Percentiles rank a stretch among this genome's conserved stretches.
Conservation (phyloP, 2,113 vertebrate genomes). For the Tautogolabrus adspersus region DNA sequence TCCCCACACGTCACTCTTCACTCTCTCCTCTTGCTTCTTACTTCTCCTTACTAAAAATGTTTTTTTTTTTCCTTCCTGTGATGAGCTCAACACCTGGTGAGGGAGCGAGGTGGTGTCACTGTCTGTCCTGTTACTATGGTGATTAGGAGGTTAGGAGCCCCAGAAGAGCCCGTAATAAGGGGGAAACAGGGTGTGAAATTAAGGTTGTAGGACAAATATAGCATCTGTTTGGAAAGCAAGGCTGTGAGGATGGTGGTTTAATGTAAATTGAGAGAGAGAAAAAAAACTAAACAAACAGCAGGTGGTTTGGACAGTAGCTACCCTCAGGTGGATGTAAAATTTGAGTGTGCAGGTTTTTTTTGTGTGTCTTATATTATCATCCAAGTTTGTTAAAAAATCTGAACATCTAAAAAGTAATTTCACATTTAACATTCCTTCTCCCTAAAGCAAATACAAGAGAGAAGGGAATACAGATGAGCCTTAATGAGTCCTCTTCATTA, state of each 20-base stretch:
- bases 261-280: constrained; percentile 59
- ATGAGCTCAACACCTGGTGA: constrained; percentile 72
- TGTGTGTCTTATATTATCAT: background rate
- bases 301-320: constrained; percentile 50
- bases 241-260: constrained; percentile 49
- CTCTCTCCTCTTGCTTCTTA: constrained; percentile 33
- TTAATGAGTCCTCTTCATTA: constrained; percentile 18
- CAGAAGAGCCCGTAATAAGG: constrained; percentile 68
- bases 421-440: background rate
- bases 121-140: constrained; percentile 74
- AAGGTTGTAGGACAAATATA: constrained; percentile 75
- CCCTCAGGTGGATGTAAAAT: constrained; percentile 40
- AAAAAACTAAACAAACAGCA: constrained; percentile 41
- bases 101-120: constrained; percentile 57
- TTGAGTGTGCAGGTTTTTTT: constrained; percentile 5
- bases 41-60: background rate
- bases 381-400: constrained; percentile 6
- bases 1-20: constrained; percentile 36
- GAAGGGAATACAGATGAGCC: constrained; percentile 11
- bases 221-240: constrained; percentile 73
- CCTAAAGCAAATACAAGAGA: constrained; percentile 15
- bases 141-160: constrained; percentile 71
- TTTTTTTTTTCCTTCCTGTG: constrained; percentile 8
- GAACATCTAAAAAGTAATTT: constrained; percentile 7
- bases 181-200: constrained; percentile 77